phyloP scores from a whole-genome alignment of 1,140 invertebrate genomes.

The Brachionus sp. region DNA sequence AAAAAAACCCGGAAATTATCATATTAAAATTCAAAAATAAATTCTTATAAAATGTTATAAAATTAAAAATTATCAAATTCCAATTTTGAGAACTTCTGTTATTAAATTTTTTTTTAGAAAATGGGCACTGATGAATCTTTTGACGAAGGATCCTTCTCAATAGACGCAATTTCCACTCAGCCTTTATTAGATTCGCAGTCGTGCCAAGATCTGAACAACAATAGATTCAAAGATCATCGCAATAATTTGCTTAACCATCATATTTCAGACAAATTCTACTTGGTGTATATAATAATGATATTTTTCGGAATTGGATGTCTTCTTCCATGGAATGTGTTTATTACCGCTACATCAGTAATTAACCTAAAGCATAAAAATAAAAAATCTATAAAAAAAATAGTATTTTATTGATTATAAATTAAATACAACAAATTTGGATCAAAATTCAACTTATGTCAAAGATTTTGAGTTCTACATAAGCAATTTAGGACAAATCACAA shows the following conservation, averaged over 20 bases:
- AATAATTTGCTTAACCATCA: background rate
- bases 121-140: background rate
- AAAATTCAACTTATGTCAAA: background rate
- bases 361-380: background rate
- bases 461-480: slow-evolving; percentile 6
- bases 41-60: too few species aligned
- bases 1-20: too few species aligned
- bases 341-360: background rate
- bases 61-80: too few species aligned
- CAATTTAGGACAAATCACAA: slow-evolving; percentile 28
- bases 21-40: too few species aligned
- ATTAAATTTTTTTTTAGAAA: background rate
- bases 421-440: background rate
- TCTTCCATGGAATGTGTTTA: slow-evolving; percentile 41
- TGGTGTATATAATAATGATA: background rate
- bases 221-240: background rate
- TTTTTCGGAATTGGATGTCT: slow-evolving; percentile 21
- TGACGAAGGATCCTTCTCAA: background rate
- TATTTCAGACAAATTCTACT: background rate
- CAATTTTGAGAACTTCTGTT: too few species aligned
- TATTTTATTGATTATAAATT: slow-evolving; percentile 42
- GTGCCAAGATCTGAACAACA: background rate
- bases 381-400: background rate
- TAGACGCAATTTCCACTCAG: background rate
- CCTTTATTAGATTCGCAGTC: background rate